Percentiles rank a stretch among this genome's conserved stretches.
These are phyloP conservation scores for Agrilus cyanescens DNA, from an alignment of 2,888 invertebrate species.

Conservation along the genomic window DNA sequence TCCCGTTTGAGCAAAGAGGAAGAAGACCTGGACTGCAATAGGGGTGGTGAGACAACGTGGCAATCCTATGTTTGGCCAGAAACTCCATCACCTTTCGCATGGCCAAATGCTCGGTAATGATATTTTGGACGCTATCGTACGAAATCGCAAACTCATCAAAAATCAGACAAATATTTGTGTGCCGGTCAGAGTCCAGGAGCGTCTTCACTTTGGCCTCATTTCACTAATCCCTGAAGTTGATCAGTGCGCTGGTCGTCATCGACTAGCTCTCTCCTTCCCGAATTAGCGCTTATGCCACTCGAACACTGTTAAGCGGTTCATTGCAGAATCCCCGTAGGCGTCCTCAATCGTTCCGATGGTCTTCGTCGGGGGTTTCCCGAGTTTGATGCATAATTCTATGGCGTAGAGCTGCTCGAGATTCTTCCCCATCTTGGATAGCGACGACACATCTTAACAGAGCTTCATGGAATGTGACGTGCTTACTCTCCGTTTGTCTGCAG, in stretches of 20 bases:
- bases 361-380: constrained; percentile 3
- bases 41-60: no score
- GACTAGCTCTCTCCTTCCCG: constrained; percentile 9
- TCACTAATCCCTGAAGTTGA: constrained; percentile 10
- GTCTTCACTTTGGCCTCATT: constrained; percentile 12
- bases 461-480: no score
- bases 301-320: constrained; percentile 9
- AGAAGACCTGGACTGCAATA: no score
- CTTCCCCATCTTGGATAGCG: no score
- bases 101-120: constrained; percentile 8
- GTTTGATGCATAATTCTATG: constrained; percentile 5
- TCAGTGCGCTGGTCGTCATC: constrained; percentile 10
- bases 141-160: constrained; percentile 6
- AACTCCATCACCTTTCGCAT: constrained; percentile 8
- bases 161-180: constrained; percentile 8
- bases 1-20: no score
- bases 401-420: constrained; percentile 6
- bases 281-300: constrained; percentile 11
- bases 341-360: constrained; percentile 3
- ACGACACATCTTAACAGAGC: no score
- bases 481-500: no score
- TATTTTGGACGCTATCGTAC: constrained; percentile 6
- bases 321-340: constrained; percentile 3
- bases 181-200: constrained; percentile 12
- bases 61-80: no score